phyloP scores from a whole-genome alignment of 2,888 invertebrate genomes.

The Anticlea derivata region DNA sequence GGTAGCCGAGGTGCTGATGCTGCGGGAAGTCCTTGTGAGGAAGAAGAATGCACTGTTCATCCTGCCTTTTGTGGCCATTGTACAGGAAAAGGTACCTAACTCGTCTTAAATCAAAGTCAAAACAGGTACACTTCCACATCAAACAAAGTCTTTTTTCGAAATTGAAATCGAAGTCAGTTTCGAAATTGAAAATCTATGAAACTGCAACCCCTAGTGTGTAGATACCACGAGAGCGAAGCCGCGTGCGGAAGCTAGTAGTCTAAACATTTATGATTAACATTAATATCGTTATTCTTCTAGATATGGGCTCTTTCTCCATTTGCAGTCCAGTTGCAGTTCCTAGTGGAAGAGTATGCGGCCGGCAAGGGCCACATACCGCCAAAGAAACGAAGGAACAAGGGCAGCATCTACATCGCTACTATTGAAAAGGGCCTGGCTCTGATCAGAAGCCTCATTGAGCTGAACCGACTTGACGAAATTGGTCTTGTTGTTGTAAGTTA shows the following conservation, averaged over 20 bases:
- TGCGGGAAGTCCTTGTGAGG: slow-evolving; percentile 91
- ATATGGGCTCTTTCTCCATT: slow-evolving; percentile 93
- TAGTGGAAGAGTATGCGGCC: slow-evolving; percentile 97
- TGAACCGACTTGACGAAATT: slow-evolving; percentile 88
- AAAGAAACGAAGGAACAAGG: slow-evolving; percentile 88
- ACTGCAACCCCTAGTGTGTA: no score
- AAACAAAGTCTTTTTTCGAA: no score
- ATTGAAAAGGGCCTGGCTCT: slow-evolving; percentile 97
- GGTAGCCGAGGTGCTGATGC: slow-evolving; percentile 97
- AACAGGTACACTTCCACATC: no score
- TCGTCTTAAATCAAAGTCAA: no score
- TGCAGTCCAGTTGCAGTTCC: slow-evolving; percentile 93
- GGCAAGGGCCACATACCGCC: slow-evolving; percentile 96
- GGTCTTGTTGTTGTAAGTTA: slow-evolving; percentile 88
- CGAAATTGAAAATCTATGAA: no score
- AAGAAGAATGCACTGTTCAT: slow-evolving; percentile 94
- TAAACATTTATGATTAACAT: no score
- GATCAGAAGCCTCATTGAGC: slow-evolving; percentile 93
- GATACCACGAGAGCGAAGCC: no score
- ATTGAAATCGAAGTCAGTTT: no score
- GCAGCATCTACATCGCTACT: slow-evolving; percentile 94
- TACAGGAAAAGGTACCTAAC: slow-evolving; percentile 99
- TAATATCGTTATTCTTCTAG: slow-evolving; percentile 68
- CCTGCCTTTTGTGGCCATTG: slow-evolving; percentile 97
- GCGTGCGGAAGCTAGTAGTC: no score